A percentile compares a stretch with the other conserved stretches of the same genome.
phyloP scores from a whole-genome alignment of 2,113 vertebrate species.

The Tragelaphus buxtoni region DNA sequence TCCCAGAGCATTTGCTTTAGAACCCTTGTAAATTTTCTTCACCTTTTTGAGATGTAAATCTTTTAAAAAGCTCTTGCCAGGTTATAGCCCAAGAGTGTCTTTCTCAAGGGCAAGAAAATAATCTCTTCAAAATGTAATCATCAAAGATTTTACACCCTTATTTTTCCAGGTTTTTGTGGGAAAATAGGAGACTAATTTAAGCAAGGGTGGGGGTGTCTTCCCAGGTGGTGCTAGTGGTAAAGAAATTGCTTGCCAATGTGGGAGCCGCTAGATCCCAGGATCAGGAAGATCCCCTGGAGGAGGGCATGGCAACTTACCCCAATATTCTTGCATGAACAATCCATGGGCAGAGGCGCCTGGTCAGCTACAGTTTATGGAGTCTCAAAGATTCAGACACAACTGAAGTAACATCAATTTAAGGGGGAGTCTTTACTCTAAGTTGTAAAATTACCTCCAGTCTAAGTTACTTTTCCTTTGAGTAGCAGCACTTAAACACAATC shows the following conservation, averaged over 20 bases:
- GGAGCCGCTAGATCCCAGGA: neutral
- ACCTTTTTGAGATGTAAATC: neutral
- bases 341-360: neutral
- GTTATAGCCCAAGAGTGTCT: neutral
- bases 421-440: neutral
- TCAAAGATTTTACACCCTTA: neutral
- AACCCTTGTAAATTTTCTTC: neutral
- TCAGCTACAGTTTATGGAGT: neutral
- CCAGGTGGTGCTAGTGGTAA: neutral
- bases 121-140: neutral
- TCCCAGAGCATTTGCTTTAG: neutral
- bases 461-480: neutral
- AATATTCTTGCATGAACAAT: neutral
- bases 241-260: neutral
- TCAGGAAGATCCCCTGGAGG: neutral
- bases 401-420: neutral
- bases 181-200: neutral
- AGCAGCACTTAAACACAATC: neutral
- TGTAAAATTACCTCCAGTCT: neutral
- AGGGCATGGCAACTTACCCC: neutral
- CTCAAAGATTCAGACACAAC: neutral
- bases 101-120: neutral
- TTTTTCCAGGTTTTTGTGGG: neutral
- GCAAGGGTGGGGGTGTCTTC: neutral
- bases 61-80: neutral